Evolutionary conservation across 1,140 invertebrate genomes (phyloP).

Genomic region (Ceratina japonica): DNA sequence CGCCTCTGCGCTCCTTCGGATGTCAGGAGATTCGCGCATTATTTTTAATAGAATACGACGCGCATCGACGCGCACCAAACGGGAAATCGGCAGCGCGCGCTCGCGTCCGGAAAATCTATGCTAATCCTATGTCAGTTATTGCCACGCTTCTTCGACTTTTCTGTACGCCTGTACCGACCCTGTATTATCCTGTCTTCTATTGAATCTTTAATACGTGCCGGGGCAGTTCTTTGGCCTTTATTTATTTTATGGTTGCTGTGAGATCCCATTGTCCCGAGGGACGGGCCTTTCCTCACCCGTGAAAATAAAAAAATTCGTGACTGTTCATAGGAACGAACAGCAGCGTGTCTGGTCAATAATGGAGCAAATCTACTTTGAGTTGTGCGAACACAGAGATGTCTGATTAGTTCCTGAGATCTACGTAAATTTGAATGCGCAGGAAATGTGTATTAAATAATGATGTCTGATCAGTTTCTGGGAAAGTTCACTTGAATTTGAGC

Average conservation of each 20-base stretch:
- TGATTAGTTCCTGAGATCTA: too few species aligned
- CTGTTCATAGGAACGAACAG: background rate
- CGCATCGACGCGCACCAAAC: slow-evolving; percentile 16
- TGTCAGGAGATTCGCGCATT: slow-evolving; percentile 12
- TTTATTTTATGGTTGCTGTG: background rate
- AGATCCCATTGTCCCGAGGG: too few species aligned
- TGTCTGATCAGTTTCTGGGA: background rate
- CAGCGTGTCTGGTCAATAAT: too few species aligned
- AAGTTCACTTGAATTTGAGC: background rate
- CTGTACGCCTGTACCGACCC: background rate
- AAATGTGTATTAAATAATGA: too few species aligned
- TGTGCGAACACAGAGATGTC: too few species aligned
- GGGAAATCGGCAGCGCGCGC: slow-evolving; percentile 17
- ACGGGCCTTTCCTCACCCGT: background rate
- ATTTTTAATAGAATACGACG: slow-evolving; percentile 26
- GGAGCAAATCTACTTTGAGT: too few species aligned
- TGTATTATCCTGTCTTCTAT: too few species aligned
- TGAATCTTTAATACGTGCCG: slow-evolving; percentile 25
- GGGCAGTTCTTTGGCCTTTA: too few species aligned
- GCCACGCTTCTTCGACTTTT: slow-evolving; percentile 4
- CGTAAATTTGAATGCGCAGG: too few species aligned
- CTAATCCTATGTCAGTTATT: slow-evolving; percentile 11
- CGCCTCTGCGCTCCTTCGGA: background rate
- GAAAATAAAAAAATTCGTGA: background rate
- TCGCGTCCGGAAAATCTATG: slow-evolving; percentile 24